Evolutionary conservation across 2,797 vertebrate species (phyloP).

Genomic region (Nannoperca australis): DNA sequence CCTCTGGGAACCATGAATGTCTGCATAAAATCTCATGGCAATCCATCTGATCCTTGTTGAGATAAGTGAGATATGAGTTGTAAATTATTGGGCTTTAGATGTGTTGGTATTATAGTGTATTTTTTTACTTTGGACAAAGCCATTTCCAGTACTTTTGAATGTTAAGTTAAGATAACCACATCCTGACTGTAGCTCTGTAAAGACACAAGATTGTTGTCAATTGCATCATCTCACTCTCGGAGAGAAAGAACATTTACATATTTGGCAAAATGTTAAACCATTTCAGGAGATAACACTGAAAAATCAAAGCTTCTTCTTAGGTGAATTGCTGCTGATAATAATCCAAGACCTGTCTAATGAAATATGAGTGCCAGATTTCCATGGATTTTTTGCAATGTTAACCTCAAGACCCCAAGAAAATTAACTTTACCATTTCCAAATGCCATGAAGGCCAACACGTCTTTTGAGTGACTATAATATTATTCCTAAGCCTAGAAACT

Average conservation of each 20-base stretch:
- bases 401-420: slow-evolving; percentile 4
- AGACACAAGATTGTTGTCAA: neutral
- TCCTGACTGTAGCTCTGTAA: neutral
- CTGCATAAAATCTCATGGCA: too few species aligned
- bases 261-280: neutral
- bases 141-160: neutral
- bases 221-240: neutral
- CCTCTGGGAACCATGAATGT: too few species aligned
- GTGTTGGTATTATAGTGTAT: too few species aligned
- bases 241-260: neutral
- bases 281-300: slow-evolving; percentile 28
- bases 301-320: slow-evolving; percentile 31
- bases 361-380: neutral
- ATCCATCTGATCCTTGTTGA: too few species aligned
- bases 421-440: slow-evolving; percentile 2
- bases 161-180: neutral
- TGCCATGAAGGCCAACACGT: slow-evolving; percentile 4
- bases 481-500: neutral
- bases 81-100: neutral
- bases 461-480: slow-evolving; percentile 14
- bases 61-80: too few species aligned
- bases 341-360: neutral
- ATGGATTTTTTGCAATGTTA: neutral
- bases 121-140: neutral
- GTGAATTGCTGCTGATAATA: neutral